Conservation (phyloP, 2,888 invertebrate species). For the Dastarcus helophoroides region DNA sequence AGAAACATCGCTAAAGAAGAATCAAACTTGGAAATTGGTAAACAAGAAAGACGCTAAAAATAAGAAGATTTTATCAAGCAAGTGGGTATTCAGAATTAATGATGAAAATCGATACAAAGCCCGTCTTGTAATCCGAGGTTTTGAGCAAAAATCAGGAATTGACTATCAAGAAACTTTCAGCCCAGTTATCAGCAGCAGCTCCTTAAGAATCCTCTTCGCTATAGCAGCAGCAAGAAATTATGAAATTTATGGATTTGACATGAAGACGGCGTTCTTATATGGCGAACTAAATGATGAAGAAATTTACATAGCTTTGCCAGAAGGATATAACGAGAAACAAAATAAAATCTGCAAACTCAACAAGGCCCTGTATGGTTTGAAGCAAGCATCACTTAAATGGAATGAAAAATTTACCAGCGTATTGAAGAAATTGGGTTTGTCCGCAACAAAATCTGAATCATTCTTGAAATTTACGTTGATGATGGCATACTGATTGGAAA, state of each 20-base stretch:
- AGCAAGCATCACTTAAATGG: constrained; percentile 7
- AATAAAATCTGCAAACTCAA: constrained; percentile 5
- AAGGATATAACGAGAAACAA: constrained; percentile 4
- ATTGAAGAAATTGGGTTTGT: constrained; percentile 4
- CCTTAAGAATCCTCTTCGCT: constrained; percentile 9
- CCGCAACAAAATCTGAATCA: constrained; percentile 1
- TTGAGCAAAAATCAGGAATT: constrained; percentile 10
- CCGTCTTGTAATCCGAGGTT: constrained; percentile 14
- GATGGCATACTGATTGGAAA: constrained; percentile 1
- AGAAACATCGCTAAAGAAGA: constrained; percentile 15
- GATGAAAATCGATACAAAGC: constrained; percentile 16
- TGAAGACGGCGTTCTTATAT: constrained; percentile 3
- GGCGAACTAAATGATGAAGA: constrained; percentile 3
- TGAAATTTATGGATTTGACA: background rate
- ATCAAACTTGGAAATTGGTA: constrained; percentile 15
- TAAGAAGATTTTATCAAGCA: constrained; percentile 13
- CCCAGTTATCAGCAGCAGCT: constrained; percentile 5
- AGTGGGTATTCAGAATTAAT: constrained; percentile 18
- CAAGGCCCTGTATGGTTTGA: constrained; percentile 8
- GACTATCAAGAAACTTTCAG: constrained; percentile 11
- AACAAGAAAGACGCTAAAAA: constrained; percentile 9
- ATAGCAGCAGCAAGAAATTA: constrained; percentile 1
- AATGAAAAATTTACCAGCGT: constrained; percentile 7
- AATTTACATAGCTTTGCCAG: constrained; percentile 6
- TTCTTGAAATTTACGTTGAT: background rate